Evolutionary conservation across 1,140 invertebrate species (phyloP).

Genomic region (Zaprionus tsacasi): DNA sequence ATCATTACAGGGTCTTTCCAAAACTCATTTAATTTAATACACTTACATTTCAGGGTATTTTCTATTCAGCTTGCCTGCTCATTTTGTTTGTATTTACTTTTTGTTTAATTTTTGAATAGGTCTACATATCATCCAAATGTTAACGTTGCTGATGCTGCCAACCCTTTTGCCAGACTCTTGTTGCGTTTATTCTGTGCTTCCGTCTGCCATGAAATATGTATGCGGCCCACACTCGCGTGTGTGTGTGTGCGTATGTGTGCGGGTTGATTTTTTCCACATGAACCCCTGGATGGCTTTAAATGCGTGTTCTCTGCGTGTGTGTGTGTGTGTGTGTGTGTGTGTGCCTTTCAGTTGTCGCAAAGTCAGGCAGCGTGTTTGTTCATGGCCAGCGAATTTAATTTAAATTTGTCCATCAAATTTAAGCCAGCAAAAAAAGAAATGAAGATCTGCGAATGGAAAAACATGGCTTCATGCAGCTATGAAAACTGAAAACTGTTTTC

Average conservation of each 20-base stretch:
- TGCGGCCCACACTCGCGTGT: neutral
- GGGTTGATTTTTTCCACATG: slow-evolving; percentile 45
- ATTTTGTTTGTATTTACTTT: slow-evolving; percentile 12
- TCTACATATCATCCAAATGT: slow-evolving; percentile 68
- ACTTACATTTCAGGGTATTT: neutral
- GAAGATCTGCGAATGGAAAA: slow-evolving; percentile 20
- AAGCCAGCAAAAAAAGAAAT: slow-evolving; percentile 19
- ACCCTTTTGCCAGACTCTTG: slow-evolving; percentile 61
- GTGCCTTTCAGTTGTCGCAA: slow-evolving; percentile 50
- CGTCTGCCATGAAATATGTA: slow-evolving; percentile 71
- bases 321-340: slow-evolving; percentile 27
- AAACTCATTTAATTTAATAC: neutral
- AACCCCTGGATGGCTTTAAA: slow-evolving; percentile 30
- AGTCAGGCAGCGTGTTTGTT: slow-evolving; percentile 36
- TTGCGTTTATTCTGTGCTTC: slow-evolving; percentile 59
- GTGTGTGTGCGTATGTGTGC: neutral
- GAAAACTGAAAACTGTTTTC: slow-evolving; percentile 46
- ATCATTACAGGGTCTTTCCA: neutral
- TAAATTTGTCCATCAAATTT: slow-evolving; percentile 79
- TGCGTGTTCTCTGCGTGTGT: slow-evolving; percentile 27
- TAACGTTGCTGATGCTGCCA: slow-evolving; percentile 25
- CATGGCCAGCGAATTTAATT: slow-evolving; percentile 68
- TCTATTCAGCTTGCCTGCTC: neutral
- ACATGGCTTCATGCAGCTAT: slow-evolving; percentile 25
- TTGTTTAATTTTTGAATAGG: slow-evolving; percentile 42